Evolutionary conservation across 2,797 vertebrate species (phyloP), one percentile per base, ranked within the genome.

Genomic region (Cyclura pinguis): DNA sequence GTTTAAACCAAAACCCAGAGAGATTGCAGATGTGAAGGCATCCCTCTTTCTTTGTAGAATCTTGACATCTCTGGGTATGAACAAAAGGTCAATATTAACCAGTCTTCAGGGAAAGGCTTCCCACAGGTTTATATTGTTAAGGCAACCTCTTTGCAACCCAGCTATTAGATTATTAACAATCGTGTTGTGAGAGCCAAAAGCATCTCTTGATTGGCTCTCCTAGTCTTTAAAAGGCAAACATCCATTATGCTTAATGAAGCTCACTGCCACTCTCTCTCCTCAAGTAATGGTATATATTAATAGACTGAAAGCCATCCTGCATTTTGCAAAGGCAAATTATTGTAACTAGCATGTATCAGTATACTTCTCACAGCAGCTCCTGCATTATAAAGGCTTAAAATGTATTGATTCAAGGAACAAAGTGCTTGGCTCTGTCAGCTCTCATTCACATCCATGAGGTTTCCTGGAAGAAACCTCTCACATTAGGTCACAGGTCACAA

Each of bases 101-200:
- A 42, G 3, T 72, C 32, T 85, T 85, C 50, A 59, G 32, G 47
- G 32, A 76, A 72, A 80, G 50, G 20, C 29, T 84, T 88, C 64
- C n/a, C 35, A 9, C 50, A n/a, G 29, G 52, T 47, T 35, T 69
- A 84, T 72, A 88, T 69, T 88, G 47, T 88, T 72, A 80, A 88
- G 20, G 86, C 32, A 80, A 73, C 10, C 50, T 32, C 42, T 73
- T 88, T 85, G 24, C 42, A 80, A 13, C 29, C 74, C 22, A 32
- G 42, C 80, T 87, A 42, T 83, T 67, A 42, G 76, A n/a, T 55
- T 32, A 42, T 62, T 29, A 73, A 85, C 78, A 52, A 80, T 74
- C 42, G 47, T 18, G 24, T 55, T n/a, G 18, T 27, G 4, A 16
- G n/a, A 91, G 73, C n/a, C 27, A 27, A 83, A 84, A 57, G 27